These are phyloP conservation scores for Carassius carassius DNA, from an alignment of 2,113 vertebrate species.

Conservation along the genomic window DNA sequence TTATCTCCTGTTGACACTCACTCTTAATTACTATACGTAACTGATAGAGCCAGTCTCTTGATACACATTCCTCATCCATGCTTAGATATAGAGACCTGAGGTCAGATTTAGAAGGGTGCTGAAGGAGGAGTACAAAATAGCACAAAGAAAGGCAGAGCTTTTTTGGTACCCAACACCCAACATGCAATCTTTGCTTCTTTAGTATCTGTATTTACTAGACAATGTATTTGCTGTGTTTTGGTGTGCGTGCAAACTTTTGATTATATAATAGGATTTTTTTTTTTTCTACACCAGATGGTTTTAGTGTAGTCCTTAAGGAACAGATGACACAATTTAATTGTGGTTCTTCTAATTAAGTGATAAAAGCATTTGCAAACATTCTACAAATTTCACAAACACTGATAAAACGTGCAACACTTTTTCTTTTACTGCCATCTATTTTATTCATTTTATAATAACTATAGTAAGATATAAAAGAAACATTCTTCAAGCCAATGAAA, in stretches of 20 bases:
- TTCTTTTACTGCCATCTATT: too few species aligned
- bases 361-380: background rate
- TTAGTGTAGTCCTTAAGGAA: background rate
- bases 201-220: too few species aligned
- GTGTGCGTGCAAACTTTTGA: too few species aligned
- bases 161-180: too few species aligned
- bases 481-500: background rate
- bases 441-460: too few species aligned
- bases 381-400: background rate
- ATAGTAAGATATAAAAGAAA: background rate
- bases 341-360: background rate
- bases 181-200: too few species aligned
- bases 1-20: constrained; percentile 57
- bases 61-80: constrained; percentile 20
- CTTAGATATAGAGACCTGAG: constrained; percentile 45
- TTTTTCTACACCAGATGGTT: too few species aligned
- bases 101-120: too few species aligned
- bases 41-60: constrained; percentile 47
- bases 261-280: too few species aligned
- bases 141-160: too few species aligned
- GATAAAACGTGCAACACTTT: background rate
- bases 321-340: background rate
- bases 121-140: too few species aligned
- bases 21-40: constrained; percentile 66
- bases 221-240: too few species aligned